A percentile compares a stretch with the other conserved stretches of the same genome.
phyloP scores from a whole-genome alignment of 2,113 vertebrate species.

The Sorex fumeus region DNA sequence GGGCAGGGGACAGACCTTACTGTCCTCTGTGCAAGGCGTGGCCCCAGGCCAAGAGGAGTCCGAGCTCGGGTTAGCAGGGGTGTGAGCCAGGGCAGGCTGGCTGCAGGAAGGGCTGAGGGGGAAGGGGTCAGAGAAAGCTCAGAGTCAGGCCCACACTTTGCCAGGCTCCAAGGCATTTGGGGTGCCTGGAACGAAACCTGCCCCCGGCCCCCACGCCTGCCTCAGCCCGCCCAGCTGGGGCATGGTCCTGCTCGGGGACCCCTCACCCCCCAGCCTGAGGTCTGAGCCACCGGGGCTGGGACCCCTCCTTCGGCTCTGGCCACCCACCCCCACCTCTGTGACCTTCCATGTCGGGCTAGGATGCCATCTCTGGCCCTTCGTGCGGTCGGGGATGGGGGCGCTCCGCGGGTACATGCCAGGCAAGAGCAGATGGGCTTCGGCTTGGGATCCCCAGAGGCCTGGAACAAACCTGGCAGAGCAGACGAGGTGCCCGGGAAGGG shows the following conservation, averaged over 20 bases:
- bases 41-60: background rate
- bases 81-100: background rate
- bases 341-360: background rate
- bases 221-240: background rate
- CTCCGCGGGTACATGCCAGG: background rate
- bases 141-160: background rate
- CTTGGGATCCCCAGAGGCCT: background rate
- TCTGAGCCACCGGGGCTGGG: background rate
- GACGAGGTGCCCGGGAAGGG: background rate
- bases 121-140: background rate
- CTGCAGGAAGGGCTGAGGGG: background rate
- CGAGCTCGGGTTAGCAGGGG: no score
- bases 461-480: background rate
- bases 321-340: background rate
- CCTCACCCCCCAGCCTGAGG: background rate
- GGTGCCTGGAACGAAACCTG: background rate
- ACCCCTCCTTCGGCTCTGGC: background rate
- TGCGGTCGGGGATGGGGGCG: background rate
- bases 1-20: background rate
- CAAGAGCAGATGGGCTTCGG: background rate
- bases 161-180: background rate
- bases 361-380: background rate
- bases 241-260: no score
- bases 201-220: background rate
- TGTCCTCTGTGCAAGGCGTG: background rate